Conservation (phyloP, 2,113 vertebrate species). For the Ginglymostoma cirratum region DNA sequence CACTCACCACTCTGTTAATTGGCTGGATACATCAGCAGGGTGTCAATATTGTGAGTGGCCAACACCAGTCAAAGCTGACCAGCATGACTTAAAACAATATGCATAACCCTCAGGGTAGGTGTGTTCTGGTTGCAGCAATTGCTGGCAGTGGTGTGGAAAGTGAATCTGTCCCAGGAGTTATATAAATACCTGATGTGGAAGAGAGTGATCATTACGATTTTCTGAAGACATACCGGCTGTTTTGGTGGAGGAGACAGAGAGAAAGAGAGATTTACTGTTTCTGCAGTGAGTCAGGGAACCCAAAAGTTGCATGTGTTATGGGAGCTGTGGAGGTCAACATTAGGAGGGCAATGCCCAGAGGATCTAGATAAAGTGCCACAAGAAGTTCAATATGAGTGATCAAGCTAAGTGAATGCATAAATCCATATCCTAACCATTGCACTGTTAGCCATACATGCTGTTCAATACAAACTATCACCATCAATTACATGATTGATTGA, state of each 20-base stretch:
- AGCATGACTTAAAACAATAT: neutral
- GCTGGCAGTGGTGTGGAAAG: neutral
- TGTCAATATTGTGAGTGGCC: neutral
- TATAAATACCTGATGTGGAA: neutral
- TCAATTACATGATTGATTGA: no score
- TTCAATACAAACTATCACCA: neutral
- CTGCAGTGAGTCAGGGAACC: neutral
- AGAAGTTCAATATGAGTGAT: neutral
- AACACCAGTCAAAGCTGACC: neutral
- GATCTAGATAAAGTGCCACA: neutral
- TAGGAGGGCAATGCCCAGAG: neutral
- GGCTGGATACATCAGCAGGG: neutral
- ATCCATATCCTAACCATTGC: neutral
- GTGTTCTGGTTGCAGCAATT: neutral
- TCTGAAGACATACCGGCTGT: neutral
- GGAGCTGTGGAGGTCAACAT: neutral
- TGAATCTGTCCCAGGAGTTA: neutral
- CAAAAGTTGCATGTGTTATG: neutral
- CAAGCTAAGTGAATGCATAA: neutral
- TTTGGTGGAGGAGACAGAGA: neutral
- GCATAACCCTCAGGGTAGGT: neutral
- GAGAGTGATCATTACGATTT: neutral
- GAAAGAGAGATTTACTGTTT: neutral
- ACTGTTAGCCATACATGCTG: neutral
- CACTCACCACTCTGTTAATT: neutral